Evolutionary conservation across 2,888 invertebrate species (phyloP).

Genomic region (Dryocosmus kuriphilus): DNA sequence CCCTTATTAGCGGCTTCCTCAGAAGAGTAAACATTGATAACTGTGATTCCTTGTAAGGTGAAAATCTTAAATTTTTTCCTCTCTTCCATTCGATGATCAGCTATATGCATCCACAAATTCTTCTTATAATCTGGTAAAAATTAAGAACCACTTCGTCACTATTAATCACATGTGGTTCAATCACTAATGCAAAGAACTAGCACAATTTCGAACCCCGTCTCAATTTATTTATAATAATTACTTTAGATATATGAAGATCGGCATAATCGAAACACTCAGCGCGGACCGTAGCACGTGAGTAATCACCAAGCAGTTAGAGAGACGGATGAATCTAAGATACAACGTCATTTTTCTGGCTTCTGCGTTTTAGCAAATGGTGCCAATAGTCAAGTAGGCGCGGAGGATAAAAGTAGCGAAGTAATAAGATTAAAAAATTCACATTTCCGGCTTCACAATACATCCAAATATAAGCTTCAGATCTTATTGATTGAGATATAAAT

Average conservation of each 20-base stretch:
- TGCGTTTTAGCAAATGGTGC: neutral
- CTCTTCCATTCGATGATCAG: neutral
- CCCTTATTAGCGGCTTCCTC: too few species aligned
- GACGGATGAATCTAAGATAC: neutral
- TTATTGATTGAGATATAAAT: slow-evolving; percentile 9
- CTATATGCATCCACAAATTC: neutral
- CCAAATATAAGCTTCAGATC: slow-evolving; percentile 20
- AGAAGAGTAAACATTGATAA: neutral
- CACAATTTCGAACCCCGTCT: neutral
- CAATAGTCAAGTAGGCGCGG: neutral
- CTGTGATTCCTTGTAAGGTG: neutral
- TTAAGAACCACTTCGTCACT: neutral
- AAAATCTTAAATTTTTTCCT: too few species aligned
- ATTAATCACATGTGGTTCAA: neutral
- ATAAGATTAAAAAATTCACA: slow-evolving; percentile 11
- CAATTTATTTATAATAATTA: neutral
- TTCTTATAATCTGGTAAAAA: neutral
- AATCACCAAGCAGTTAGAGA: neutral
- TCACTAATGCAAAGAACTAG: neutral
- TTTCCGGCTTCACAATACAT: neutral
- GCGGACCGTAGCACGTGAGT: neutral
- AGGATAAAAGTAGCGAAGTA: neutral
- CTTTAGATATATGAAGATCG: neutral
- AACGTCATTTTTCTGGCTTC: neutral
- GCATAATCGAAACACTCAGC: neutral